Base-by-base conservation (phyloP, 2,888 invertebrate species). In the Pollenia labialis region DNA sequence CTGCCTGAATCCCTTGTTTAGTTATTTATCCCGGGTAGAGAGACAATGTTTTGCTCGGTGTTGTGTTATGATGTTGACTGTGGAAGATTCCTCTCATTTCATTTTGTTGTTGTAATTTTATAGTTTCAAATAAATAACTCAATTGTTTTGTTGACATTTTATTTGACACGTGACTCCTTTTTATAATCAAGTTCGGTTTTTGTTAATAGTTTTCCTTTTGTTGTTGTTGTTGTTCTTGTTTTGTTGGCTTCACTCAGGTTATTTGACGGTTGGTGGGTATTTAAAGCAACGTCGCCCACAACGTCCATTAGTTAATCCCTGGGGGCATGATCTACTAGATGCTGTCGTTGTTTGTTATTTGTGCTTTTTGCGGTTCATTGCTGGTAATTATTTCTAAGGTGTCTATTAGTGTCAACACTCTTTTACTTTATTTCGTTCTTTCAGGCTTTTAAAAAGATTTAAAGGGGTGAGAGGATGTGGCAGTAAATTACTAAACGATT, bases 111-210 rank as follows among this genome's bases (percentile, higher is more conserved):
- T 83, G 50, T 48, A 23, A n/a, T 69, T 79, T 74, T 69, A 75
- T 83, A 83, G 79, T 86, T 80, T 82, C 82, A 81, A 90, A 92
- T 92, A 92, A 92, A 92, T 92, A 92, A 92, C 92, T 92, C 92
- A 92, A 92, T 92, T 91, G 92, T 91, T 92, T 92, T 92, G 92
- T 92, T 92, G 92, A 92, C 92, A 92, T 92, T 92, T 92, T 91
- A 92, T 92, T 92, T 92, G 92, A 92, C 92, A 92, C 92, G 92
- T 92, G 92, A 92, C 92, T 92, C 89, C 90, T 90, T 89, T 90
- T 90, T 87, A 80, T 79, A 86, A 74, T 64, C 84, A 79, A 79
- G 32, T 64, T 71, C 76, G 72, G 84, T 72, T 74, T 71, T 74
- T 86, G 68, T 74, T 82, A 87, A 87, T 85, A 77, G 72, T 81